Evolutionary conservation across 2,888 invertebrate genomes (phyloP).

Genomic region (Habrosyne pyritoides): DNA sequence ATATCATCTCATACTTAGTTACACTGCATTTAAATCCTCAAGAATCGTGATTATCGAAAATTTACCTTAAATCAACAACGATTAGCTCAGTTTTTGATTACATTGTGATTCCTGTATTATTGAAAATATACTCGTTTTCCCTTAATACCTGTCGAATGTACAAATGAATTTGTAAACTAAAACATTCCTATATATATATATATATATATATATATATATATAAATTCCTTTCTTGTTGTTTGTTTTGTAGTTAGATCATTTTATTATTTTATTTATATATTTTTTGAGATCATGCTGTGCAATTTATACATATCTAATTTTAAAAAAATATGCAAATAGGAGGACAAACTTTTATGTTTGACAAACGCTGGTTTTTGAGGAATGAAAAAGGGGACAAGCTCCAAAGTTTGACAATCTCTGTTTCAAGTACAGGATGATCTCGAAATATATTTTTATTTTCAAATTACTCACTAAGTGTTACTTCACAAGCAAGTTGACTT

Average conservation of each 20-base stretch:
- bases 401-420: not conserved
- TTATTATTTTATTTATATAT: not conserved
- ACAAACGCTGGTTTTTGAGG: not conserved
- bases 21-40: not conserved
- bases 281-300: not conserved
- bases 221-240: conserved; percentile 4
- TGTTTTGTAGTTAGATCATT: conserved; percentile 1
- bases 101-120: not conserved
- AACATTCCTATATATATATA: not conserved
- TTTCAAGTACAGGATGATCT: not conserved
- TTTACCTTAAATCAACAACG: not conserved
- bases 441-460: not conserved
- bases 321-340: not conserved
- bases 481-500: not conserved
- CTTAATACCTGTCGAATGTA: not conserved
- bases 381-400: not conserved
- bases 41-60: not conserved
- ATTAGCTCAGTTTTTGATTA: not conserved
- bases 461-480: not conserved
- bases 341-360: not conserved
- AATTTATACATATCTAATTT: not conserved
- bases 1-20: not conserved
- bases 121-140: not conserved
- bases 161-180: not conserved
- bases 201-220: not conserved